A percentile compares a stretch with the other conserved stretches of the same genome.
Evolutionary conservation across 2,797 vertebrate species (phyloP).

Genomic region (Naso thynnoides): DNA sequence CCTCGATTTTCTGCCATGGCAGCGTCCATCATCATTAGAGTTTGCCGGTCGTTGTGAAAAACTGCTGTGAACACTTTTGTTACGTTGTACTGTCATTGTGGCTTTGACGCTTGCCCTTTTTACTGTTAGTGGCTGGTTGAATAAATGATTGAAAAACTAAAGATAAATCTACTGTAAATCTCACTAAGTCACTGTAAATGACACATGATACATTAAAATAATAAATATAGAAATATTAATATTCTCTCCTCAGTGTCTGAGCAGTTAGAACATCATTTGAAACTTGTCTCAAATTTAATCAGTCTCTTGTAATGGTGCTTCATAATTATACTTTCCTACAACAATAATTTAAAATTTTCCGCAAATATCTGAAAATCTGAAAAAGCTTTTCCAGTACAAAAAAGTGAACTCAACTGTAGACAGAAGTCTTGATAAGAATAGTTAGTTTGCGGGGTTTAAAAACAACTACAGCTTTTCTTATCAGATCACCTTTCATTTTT

Average conservation of each 20-base stretch:
- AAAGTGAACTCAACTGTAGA: neutral
- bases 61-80: slow-evolving; percentile 38
- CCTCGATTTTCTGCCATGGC: slow-evolving; percentile 56
- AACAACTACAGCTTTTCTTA: neutral
- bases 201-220: neutral
- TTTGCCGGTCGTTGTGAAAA: slow-evolving; percentile 40
- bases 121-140: neutral
- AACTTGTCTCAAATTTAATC: no score
- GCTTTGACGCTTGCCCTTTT: slow-evolving; percentile 57
- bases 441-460: neutral
- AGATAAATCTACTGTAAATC: neutral
- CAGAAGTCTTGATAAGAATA: neutral
- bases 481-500: slow-evolving; percentile 10
- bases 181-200: neutral
- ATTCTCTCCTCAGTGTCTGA: neutral
- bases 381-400: neutral
- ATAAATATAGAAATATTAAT: neutral
- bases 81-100: slow-evolving; percentile 28
- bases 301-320: neutral
- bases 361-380: neutral
- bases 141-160: neutral
- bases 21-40: slow-evolving; percentile 78
- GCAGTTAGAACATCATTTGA: neutral
- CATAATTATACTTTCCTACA: neutral
- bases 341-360: neutral